Evolutionary conservation across 2,113 vertebrate species (phyloP), one percentile per base, ranked within the genome.

Genomic region (Halcyon malimbica): DNA sequence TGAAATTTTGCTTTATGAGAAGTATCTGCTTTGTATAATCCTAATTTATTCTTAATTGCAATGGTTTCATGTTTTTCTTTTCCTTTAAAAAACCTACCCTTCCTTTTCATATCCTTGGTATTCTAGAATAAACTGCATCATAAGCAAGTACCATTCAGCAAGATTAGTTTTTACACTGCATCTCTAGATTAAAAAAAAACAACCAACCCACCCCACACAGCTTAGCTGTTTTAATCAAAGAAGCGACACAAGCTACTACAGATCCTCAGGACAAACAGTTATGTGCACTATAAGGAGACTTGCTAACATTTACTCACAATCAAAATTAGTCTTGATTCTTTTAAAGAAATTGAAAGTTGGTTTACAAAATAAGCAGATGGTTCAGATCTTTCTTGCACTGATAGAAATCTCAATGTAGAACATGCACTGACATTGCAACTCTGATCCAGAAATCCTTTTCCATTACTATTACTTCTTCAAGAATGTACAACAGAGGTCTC

Each of bases 281-380:
- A 54, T 0, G 2, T 42, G 37, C 37, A 19, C 26, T 39, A 0
- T 39, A 50, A 80, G 15, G 44, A 19, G 13, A 50, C 13, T 48
- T 74, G 54, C 44, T 41, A 65, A 63, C 28, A 14, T 39, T 33
- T 75, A 10, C 20, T 57, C 44, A 57, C 48, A 59, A 44, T 25
- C 50, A 80, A 28, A 70, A 70, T 50, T 64, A 54, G 31, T 39
- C 37, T 80, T 16, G 2, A 8, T 54, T 59, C 19, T 73, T 86
- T 54, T 7, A 51, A 70, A 56, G 53, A 56, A 48, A 35, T 24
- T 33, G 53, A 31, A 71, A 60, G 7, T 20, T 64, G 15, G 14
- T 41, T 75, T 87, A 78, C n/a, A 74, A 69, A 84, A 76, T 3
- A 60, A 1, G 2, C 35, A 79, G 53, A 37, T 21, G 14, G 16